Evolutionary conservation across 2,113 vertebrate species (phyloP).

Genomic region (Crotophaga sulcirostris): DNA sequence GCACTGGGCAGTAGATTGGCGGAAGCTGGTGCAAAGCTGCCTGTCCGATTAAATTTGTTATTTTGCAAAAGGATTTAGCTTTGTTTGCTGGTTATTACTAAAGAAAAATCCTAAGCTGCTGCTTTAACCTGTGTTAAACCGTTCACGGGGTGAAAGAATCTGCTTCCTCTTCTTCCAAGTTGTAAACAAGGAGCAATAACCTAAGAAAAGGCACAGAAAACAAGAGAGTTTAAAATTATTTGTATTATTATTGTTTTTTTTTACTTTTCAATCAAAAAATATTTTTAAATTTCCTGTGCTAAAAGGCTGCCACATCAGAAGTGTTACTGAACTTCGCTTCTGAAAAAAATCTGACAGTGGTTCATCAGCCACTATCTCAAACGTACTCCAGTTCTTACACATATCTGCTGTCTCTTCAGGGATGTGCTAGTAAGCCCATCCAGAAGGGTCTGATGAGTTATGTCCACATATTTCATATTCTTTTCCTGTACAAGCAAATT

Average conservation of each 20-base stretch:
- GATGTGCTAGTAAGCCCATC: background rate
- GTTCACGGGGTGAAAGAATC: constrained; percentile 11
- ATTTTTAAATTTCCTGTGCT: background rate
- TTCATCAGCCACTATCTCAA: background rate
- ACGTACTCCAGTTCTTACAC: background rate
- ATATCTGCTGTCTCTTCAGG: constrained; percentile 4
- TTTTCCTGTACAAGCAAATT: background rate
- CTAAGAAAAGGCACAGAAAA: background rate
- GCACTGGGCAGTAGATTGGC: background rate
- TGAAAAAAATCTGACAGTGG: background rate
- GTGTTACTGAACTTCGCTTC: background rate
- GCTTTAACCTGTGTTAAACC: constrained; percentile 46
- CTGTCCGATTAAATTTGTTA: constrained; percentile 46
- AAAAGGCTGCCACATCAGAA: background rate
- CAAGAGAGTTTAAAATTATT: background rate
- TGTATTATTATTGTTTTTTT: background rate
- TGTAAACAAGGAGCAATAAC: constrained; percentile 19
- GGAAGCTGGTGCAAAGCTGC: constrained; percentile 37
- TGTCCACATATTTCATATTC: background rate
- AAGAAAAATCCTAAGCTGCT: constrained; percentile 45
- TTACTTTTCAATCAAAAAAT: background rate
- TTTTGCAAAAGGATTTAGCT: constrained; percentile 55
- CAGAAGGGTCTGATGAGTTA: background rate
- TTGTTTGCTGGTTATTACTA: constrained; percentile 31
- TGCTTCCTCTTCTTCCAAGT: background rate